Conservation (phyloP, 2,888 invertebrate species). For the Xylota segnis region DNA sequence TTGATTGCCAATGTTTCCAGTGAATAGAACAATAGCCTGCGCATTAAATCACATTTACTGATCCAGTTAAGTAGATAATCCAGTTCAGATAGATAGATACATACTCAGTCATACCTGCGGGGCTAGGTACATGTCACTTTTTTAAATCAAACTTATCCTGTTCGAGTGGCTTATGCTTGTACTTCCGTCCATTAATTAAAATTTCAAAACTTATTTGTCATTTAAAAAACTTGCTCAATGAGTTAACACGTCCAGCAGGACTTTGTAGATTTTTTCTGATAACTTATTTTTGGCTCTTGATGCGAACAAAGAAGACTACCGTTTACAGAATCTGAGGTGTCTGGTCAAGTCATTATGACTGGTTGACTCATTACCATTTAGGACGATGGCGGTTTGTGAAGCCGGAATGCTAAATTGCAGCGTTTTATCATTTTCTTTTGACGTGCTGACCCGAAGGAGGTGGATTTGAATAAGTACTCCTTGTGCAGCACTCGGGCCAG, state of each 20-base stretch:
- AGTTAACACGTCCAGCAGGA: conserved; percentile 19
- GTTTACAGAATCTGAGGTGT: conserved; percentile 1
- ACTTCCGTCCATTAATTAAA: conserved; percentile 1
- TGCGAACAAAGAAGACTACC: conserved; percentile 43
- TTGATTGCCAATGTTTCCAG: conserved; percentile 13
- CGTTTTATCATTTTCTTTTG: conserved; percentile 8
- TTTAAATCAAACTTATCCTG: neutral
- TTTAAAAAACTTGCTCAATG: conserved; percentile 7
- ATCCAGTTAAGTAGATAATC: conserved; percentile 17
- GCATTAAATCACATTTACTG: conserved; percentile 27
- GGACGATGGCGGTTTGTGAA: neutral
- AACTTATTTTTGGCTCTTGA: neutral
- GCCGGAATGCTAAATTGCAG: conserved; percentile 26
- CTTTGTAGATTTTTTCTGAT: neutral
- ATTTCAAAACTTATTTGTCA: conserved; percentile 27
- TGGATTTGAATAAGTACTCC: conserved; percentile 42
- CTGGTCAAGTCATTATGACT: conserved; percentile 37
- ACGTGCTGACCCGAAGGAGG: conserved; percentile 23
- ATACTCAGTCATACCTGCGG: neutral
- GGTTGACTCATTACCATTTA: conserved; percentile 41
- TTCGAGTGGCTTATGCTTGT: neutral
- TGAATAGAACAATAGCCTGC: conserved; percentile 22
- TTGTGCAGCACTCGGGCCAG: conserved; percentile 3
- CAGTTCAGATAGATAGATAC: neutral
- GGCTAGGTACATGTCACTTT: neutral